phyloP scores from a whole-genome alignment of 1,140 invertebrate species.

The Coboldia fuscipes region DNA sequence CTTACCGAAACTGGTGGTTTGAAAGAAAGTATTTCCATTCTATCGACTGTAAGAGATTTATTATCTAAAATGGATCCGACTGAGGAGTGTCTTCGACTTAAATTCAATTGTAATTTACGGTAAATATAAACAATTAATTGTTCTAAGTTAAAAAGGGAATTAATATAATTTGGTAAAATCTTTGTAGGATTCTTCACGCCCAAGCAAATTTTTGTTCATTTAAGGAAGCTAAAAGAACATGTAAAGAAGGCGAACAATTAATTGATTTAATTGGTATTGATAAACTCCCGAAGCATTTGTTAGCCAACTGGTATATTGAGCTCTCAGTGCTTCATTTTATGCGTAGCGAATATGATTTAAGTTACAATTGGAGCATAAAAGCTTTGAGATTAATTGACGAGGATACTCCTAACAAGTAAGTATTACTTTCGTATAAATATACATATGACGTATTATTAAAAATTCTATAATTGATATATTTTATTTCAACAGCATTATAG shows the following conservation, averaged over 20 bases:
- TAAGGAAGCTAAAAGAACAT: slow-evolving; percentile 27
- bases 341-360: slow-evolving; percentile 60
- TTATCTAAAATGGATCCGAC: too few relatives aligned
- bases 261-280: slow-evolving; percentile 5
- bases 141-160: not conserved
- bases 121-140: slow-evolving; percentile 14
- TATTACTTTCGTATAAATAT: slow-evolving; percentile 1
- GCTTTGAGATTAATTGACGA: slow-evolving; percentile 42
- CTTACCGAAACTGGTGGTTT: slow-evolving; percentile 74
- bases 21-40: slow-evolving; percentile 42
- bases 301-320: slow-evolving; percentile 51
- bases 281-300: slow-evolving; percentile 17
- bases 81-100: too few relatives aligned
- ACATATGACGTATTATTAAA: not conserved
- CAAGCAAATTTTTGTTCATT: slow-evolving; percentile 61
- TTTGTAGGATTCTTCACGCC: slow-evolving; percentile 51
- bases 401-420: slow-evolving; percentile 29
- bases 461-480: slow-evolving; percentile 1
- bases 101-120: slow-evolving; percentile 54
- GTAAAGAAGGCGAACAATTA: slow-evolving; percentile 9
- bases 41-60: slow-evolving; percentile 25
- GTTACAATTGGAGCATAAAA: slow-evolving; percentile 46
- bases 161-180: not conserved
- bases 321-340: slow-evolving; percentile 58
- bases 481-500: slow-evolving; percentile 27